Evolutionary conservation across 2,113 vertebrate species (phyloP), one percentile per base, ranked within the genome.

Genomic region (Manacus vitellinus): DNA sequence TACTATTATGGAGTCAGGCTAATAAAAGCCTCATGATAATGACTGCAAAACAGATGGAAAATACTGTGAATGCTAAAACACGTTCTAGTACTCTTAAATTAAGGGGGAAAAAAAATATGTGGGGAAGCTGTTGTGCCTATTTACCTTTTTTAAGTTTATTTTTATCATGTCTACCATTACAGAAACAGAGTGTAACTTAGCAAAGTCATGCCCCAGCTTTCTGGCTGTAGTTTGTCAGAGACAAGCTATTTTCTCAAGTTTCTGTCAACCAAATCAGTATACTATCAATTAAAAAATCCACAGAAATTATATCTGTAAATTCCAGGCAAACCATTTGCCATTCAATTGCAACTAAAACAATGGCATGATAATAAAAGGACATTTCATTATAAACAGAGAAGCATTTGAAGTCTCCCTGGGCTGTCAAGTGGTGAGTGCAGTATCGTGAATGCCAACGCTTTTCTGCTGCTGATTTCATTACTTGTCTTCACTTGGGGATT

Each of bases 301-400:
- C 35, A 73, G 24, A 88, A 72, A 49, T 12, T 19, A 24, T 44
- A 52, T n/a, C 49, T 54, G 55, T 56, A 47, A 41, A 73, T 85
- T 90, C 78, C 31, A 94, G 37, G 14, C 61, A 91, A 44, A 56
- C 4, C 2, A 70, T 71, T 90, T 93, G 31, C 63, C n/a, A 71
- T 67, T 87, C 63, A 90, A 20, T 15, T 92, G 78, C 81, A 93
- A 85, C 59, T 55, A 58, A 85, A 95, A 89, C 18, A 82, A 85
- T 72, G 33, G 14, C 24, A 63, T 58, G 54, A 63, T 91, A 85
- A 92, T 58, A 91, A 81, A 93, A 82, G 63, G 28, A 23, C 41
- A 20, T 89, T 89, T 96, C 46, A 89, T 91, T 92, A 83, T 47
- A 94, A 91, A 75, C 44, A 92, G 37, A 54, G 56, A 63, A 92